A percentile compares a stretch with the other conserved stretches of the same genome.
phyloP scores from a whole-genome alignment of 2,888 invertebrate genomes.

The Poecilobothrus nobilitatus region DNA sequence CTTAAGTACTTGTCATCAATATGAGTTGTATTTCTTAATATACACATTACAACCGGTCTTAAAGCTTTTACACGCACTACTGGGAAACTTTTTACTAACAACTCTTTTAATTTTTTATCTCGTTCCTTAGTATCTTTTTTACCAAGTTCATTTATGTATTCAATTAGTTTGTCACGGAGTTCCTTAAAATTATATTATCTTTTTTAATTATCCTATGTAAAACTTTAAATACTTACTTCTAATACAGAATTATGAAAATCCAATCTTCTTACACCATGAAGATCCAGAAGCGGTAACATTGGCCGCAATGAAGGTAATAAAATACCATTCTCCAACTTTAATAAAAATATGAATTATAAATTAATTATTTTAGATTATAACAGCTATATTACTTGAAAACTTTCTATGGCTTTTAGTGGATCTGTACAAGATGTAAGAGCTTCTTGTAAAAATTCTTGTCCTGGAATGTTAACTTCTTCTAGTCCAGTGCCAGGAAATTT shows the following conservation, averaged over 20 bases:
- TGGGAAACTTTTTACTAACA: constrained; percentile 86
- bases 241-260: constrained; percentile 93
- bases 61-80: constrained; percentile 85
- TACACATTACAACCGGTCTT: constrained; percentile 90
- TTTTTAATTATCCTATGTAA: background rate
- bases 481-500: constrained; percentile 54
- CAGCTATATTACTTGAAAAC: constrained; percentile 65
- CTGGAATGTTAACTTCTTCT: constrained; percentile 80
- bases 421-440: constrained; percentile 92
- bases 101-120: constrained; percentile 79
- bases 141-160: constrained; percentile 77
- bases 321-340: constrained; percentile 80
- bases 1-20: constrained; percentile 84
- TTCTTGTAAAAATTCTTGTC: constrained; percentile 77
- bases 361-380: constrained; percentile 17
- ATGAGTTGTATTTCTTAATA: constrained; percentile 83
- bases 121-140: constrained; percentile 38
- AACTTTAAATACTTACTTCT: constrained; percentile 45
- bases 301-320: constrained; percentile 84
- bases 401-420: constrained; percentile 95
- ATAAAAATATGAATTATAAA: background rate
- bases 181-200: constrained; percentile 43
- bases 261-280: constrained; percentile 83
- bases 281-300: constrained; percentile 88
- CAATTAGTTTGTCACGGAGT: constrained; percentile 60